Base-by-base conservation (phyloP, 2,113 vertebrate genomes). In the Otis tarda region DNA sequence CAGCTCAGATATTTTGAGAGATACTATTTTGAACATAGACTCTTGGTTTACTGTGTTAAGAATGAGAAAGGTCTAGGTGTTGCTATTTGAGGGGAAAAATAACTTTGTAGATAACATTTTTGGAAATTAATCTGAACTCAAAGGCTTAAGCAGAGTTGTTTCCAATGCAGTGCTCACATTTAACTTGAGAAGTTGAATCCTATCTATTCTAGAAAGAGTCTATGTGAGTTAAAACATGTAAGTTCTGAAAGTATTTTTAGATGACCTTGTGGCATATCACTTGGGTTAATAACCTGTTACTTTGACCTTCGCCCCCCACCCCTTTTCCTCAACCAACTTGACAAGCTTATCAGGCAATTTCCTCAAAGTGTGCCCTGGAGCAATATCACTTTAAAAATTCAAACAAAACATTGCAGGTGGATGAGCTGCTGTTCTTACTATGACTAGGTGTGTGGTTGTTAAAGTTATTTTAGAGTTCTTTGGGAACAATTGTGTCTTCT, bases 221-320 rank as follows among this genome's bases (percentile, higher is more conserved):
- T n/a, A 0, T 56, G 25, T n/a, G 73, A 77, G 43, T 59, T 85
- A 50, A 84, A 73, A 31, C 28, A 59, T 19, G 20, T 47, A 57
- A 45, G 30, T 90, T 86, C 59, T 71, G 55, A 35, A 93, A 76
- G 41, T 59, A 35, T 31, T 86, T 91, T 70, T 57, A 30, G 37
- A 30, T 86, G 81, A 84, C 61, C 65, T 93, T 89, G 94, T 59
- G 89, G 78, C 25, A 18, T 88, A 16, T 77, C 50, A 31, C n/a
- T 64, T 5, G 7, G 86, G 68, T 67, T 77, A 67, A 69, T 55
- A 77, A 90, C 41, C 15, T 93, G 55, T 61, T 84, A 33, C 56
- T 94, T 92, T 78, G 77, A 60, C 87, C 80, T 92, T 89, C 37
- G 37, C 24, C 3, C 56, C 45, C 47, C 56, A 33, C 50, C 31